These are phyloP conservation scores for Psephotus haematonotus DNA, from an alignment of 2,113 vertebrate genomes.

Conservation along the genomic window DNA sequence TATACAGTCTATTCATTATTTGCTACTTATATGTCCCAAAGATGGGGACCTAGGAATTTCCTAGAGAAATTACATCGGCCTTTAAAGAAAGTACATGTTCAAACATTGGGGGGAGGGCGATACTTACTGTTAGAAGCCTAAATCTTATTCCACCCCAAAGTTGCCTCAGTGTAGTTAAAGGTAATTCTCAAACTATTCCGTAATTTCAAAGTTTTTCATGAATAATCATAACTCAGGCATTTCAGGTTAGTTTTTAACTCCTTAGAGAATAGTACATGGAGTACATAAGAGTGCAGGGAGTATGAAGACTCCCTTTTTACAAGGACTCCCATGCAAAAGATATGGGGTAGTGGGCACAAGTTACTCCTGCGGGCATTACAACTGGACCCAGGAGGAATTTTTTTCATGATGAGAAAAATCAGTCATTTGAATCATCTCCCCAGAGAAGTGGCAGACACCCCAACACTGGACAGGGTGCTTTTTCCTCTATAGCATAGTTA, in stretches of 20 bases:
- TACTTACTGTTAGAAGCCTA: neutral
- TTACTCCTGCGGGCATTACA: neutral
- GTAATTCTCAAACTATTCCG: neutral
- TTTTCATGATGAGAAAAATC: neutral
- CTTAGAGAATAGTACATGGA: neutral
- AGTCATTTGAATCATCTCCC: neutral
- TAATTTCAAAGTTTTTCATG: neutral
- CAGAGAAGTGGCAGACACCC: neutral
- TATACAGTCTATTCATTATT: neutral
- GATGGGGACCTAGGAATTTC: neutral
- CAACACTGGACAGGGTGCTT: neutral
- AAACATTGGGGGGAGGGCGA: neutral
- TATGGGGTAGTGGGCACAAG: neutral
- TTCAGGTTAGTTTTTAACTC: neutral
- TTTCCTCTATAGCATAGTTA: neutral
- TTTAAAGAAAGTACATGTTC: neutral
- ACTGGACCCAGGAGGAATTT: neutral
- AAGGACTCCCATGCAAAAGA: neutral
- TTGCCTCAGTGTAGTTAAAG: neutral
- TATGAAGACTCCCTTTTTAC: neutral
- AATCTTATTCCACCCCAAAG: neutral
- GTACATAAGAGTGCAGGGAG: neutral
- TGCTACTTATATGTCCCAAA: neutral
- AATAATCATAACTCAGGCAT: neutral
- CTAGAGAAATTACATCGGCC: neutral